Evolutionary conservation across 2,113 vertebrate species (phyloP), one percentile per base, ranked within the genome.

Genomic region (Monopterus albus): DNA sequence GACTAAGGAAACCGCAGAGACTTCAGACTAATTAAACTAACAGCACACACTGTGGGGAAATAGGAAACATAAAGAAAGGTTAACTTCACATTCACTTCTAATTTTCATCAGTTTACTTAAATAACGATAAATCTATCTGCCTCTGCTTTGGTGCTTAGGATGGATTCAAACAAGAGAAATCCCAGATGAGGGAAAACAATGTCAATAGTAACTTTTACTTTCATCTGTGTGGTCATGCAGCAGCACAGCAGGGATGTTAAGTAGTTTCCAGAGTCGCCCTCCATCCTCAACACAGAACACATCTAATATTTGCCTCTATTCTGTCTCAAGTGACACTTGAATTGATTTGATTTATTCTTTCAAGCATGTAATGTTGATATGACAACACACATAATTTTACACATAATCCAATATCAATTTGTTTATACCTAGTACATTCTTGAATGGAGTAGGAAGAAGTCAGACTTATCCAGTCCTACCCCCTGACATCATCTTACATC

Each of bases 31-130:
- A 39, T 84, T 83, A 87, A 76, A 88, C 51, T 25, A 78, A 69
- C 88, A 85, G 81, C 79, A 52, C 50, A 56, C 31, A 46, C 11
- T 55, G 67, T 84, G 43, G 79, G 72, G 84, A 84, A 66, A 12
- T 36, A 45, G 69, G 21, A 20, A 11, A 47, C 52, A 57, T 53
- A 60, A 7, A 21, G 52, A 68, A 47, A 69, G 35, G 17, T 26
- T 43, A 35, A 61, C 25, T 13, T 66, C 65, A 45, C 39, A 18
- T 25, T 15, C 11, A 72, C 11, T 55, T 64, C 23, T 33, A 20
- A 72, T 35, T 42, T 75, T 56, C 7, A 39, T 72, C 49, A 29
- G 20, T 75, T 75, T 72, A 79, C 39, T 20, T 45, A 28, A 61
- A 67, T 58, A 63, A 66, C 55, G 26, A 53, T 23, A 35, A 59